Evolutionary conservation across 2,113 vertebrate species (phyloP).

Genomic region (Cettia cetti): DNA sequence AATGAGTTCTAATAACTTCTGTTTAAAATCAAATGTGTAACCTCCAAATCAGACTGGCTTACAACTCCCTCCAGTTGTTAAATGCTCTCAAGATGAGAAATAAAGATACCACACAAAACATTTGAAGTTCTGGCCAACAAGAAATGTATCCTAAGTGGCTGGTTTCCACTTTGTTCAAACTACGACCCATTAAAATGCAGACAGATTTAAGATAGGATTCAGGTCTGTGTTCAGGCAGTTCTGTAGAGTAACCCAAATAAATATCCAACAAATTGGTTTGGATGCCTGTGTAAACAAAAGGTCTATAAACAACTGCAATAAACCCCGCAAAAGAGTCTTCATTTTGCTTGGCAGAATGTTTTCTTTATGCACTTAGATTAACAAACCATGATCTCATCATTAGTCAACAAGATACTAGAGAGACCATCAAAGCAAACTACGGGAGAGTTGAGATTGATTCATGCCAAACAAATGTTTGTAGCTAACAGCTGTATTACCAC

Average conservation of each 20-base stretch:
- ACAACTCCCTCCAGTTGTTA: background rate
- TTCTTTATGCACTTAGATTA: conserved; percentile 76
- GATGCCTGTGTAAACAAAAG: conserved; percentile 66
- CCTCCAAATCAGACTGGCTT: background rate
- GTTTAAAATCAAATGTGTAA: conserved; percentile 6
- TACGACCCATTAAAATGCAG: conserved; percentile 45
- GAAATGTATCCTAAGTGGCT: conserved; percentile 53
- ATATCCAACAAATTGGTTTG: conserved; percentile 68
- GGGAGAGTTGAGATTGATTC: conserved; percentile 71
- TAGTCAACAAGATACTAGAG: conserved; percentile 79
- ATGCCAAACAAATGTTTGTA: conserved; percentile 77
- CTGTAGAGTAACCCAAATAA: conserved; percentile 59
- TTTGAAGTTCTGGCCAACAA: conserved; percentile 45
- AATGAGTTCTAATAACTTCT: conserved; percentile 21
- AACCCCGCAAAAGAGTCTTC: conserved; percentile 48
- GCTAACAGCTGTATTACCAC: conserved; percentile 77
- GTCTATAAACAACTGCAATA: conserved; percentile 68
- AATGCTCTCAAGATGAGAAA: conserved; percentile 11
- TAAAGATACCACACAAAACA: background rate
- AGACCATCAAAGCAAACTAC: conserved; percentile 84
- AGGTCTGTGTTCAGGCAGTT: conserved; percentile 42
- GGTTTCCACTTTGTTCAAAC: conserved; percentile 55
- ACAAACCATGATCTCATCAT: conserved; percentile 81
- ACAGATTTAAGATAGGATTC: conserved; percentile 61
- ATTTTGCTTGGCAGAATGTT: conserved; percentile 72